Evolutionary conservation across 2,888 invertebrate genomes (phyloP), one percentile per base, ranked within the genome.

Genomic region (Pseudococcus viburni): DNA sequence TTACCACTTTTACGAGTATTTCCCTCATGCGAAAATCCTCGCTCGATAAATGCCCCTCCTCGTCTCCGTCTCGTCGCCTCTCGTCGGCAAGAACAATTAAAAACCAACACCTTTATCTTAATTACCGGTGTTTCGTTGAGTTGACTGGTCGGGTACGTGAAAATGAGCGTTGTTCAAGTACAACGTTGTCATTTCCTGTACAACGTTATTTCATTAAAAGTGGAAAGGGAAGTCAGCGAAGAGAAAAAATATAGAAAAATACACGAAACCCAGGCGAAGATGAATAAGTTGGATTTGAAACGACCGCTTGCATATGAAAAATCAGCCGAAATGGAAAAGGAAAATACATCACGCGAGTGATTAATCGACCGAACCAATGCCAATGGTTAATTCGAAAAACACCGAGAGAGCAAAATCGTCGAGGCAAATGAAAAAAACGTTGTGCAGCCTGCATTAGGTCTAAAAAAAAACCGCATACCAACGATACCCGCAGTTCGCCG

Each of bases 121-220:
- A 83, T 83, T 83, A 83, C 42, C n/a, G 80, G 33, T 33, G 73
- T 83, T 83, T 42, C 80, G 80, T 83, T 19, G 39, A 46, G 26
- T 19, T 83, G 39, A 83, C 80, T 83, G 17, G 80, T 46, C 46
- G 11, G 3, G 19, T 46, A 22, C 9, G 80, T 46, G 2, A 39
- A 83, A 42, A 46, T 83, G 19, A 64, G 22, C 9, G 22, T 64
- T 83, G 80, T 83, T 83, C 80, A 83, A 83, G 80, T 83, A 83
- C 46, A 83, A 46, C 46, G 39, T 83, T 83, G 46, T 83, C 80
- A 46, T 83, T 83, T 83, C 80, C 80, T 83, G 80, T 46, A 73
- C 73, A 73, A 17, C 73, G 73, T 73, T 73, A 33, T 17, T 33
- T 73, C 73, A 33, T 73, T 73, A 73, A 73, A 33, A 73, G 55